Evolutionary conservation across 2,797 vertebrate species (phyloP), one percentile per base, ranked within the genome.

Genomic region (Glyptemys insculpta): DNA sequence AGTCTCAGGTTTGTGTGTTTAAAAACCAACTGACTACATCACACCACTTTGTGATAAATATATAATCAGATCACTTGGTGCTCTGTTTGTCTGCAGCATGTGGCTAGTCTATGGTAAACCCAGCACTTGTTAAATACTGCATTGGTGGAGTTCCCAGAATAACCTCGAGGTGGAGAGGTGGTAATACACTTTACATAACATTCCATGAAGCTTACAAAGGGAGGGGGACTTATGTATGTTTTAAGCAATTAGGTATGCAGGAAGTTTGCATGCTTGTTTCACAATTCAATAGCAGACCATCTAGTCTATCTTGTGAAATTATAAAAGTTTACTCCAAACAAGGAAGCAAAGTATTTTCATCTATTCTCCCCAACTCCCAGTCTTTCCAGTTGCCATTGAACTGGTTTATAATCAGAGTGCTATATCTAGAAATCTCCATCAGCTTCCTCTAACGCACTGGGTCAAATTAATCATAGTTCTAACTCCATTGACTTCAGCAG

Each of bases 131-230:
- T 83, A 90, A 82, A 50, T 34, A 5, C 53, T 86, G 85, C 62
- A 62, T 83, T 83, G 16, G 31, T 2, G 68, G 27, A 5, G n/a
- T n/a, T 85, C 0, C 1, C 65, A 25, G 27, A 8, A 3, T 18
- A 34, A 57, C 34, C 9, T 5, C 4, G 10, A 27, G 79, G 52
- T 92, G 15, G 37, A 3, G 10, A 27, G 79, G 52, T 92, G 15
- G 37, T 74, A 10, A 0, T 7, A 5, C 29, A 5, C 54, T 88
- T 72, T 79, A 27, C 0, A 2, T 47, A 74, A 72, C 2, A 10
- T 52, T 12, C 16, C 57, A 0, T 0, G 0, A 25, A 25, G 12
- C 25, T 3, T 72, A 82, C 50, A 79, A 41, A 74, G 7, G 23
- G 0, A 1, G 31, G 5, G 59, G 81, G 19, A 74, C 54, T 79